Evolutionary conservation across 2,888 invertebrate species (phyloP).

Genomic region (Trachelus tabidus): DNA sequence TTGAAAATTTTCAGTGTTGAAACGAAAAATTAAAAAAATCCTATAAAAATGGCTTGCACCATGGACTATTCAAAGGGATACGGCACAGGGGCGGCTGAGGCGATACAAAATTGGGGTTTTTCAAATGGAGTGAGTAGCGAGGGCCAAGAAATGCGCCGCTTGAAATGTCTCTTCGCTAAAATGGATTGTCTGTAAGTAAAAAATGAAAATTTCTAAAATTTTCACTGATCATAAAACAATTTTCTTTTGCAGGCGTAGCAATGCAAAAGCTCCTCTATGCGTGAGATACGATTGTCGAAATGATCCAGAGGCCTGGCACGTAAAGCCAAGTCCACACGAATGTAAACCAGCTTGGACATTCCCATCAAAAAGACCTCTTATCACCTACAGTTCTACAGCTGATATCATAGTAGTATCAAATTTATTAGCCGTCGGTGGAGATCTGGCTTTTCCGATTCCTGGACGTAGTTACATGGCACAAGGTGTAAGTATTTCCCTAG

Average conservation of each 20-base stretch:
- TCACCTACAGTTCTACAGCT: constrained; percentile 46
- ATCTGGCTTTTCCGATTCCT: constrained; percentile 43
- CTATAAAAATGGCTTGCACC: constrained; percentile 35
- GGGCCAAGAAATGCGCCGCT: constrained; percentile 51
- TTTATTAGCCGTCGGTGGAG: constrained; percentile 34
- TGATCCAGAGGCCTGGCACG: constrained; percentile 49
- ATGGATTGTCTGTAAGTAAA: constrained; percentile 52
- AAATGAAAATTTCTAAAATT: background rate
- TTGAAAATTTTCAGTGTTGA: no score
- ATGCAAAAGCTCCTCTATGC: constrained; percentile 30
- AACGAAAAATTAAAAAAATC: background rate
- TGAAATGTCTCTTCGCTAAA: constrained; percentile 50
- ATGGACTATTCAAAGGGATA: constrained; percentile 46
- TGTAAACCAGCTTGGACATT: constrained; percentile 53
- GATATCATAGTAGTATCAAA: constrained; percentile 40
- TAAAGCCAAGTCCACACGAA: constrained; percentile 50
- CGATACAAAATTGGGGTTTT: constrained; percentile 60
- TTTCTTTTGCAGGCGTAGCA: constrained; percentile 25
- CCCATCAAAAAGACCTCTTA: constrained; percentile 50
- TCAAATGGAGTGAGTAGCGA: constrained; percentile 41
- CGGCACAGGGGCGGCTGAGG: constrained; percentile 53
- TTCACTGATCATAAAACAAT: background rate
- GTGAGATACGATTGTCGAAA: constrained; percentile 48
- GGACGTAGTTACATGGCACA: constrained; percentile 47
- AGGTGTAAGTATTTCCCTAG: constrained; percentile 36